These are phyloP conservation scores for Drosophila sproati DNA, from an alignment of 1,140 invertebrate genomes.

Conservation along the genomic window DNA sequence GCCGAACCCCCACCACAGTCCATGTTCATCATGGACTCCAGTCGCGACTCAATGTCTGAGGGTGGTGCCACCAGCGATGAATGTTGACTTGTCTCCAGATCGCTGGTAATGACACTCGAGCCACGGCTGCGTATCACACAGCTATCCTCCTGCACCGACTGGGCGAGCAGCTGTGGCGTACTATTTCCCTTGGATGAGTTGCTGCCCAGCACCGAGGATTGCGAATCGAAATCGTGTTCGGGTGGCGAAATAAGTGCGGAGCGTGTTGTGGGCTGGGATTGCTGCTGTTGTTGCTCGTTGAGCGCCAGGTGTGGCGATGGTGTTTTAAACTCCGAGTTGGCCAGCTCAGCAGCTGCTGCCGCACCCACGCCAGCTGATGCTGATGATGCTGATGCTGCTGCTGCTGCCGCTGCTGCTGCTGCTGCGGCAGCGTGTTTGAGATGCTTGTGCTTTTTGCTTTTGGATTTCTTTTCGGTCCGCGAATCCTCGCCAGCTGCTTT, in stretches of 20 bases:
- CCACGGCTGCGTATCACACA: conserved; percentile 81
- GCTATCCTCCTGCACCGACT: conserved; percentile 77
- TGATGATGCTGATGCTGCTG: not conserved
- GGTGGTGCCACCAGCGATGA: conserved; percentile 83
- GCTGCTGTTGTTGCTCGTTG: conserved; percentile 72
- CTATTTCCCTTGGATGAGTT: conserved; percentile 83
- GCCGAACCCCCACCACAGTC: conserved; percentile 49
- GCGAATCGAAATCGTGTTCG: conserved; percentile 83
- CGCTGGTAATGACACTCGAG: conserved; percentile 82
- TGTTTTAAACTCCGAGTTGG: conserved; percentile 84
- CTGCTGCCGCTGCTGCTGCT: conserved; percentile 74
- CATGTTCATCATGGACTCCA: conserved; percentile 83
- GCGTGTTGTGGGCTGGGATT: conserved; percentile 50
- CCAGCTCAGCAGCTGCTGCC: not conserved
- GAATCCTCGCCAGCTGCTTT: conserved; percentile 53
- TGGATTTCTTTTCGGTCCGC: conserved; percentile 80
- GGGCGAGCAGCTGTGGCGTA: conserved; percentile 69
- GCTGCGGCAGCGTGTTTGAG: conserved; percentile 68
- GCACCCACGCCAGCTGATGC: not conserved
- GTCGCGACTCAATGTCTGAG: conserved; percentile 79
- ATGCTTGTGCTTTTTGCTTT: conserved; percentile 82
- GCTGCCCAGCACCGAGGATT: conserved; percentile 83
- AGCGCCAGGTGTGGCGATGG: conserved; percentile 85
- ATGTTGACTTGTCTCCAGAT: conserved; percentile 82
- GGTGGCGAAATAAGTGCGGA: conserved; percentile 69